Percentiles rank a stretch among this genome's conserved stretches.
phyloP scores from a whole-genome alignment of 2,797 vertebrate genomes.

The Acomys russatus region DNA sequence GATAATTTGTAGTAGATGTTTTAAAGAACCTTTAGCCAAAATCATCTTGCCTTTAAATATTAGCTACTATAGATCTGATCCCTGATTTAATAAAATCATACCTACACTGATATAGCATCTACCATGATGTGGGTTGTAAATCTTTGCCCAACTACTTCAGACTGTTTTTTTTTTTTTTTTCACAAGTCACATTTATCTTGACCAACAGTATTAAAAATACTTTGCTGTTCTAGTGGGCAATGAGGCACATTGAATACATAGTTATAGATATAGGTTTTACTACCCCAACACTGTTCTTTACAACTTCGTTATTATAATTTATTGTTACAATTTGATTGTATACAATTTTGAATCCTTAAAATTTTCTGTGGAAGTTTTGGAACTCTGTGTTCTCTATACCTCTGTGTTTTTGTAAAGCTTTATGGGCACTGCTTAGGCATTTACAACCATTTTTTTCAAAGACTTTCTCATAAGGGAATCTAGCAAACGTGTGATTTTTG shows the following conservation, averaged over 20 bases:
- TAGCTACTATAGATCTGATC: constrained; percentile 25
- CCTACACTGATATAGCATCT: constrained; percentile 61
- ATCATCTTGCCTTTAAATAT: constrained; percentile 71
- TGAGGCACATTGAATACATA: constrained; percentile 78
- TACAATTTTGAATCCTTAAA: constrained; percentile 76
- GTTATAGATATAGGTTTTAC: constrained; percentile 80
- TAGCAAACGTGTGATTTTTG: constrained; percentile 89
- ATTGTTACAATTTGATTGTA: constrained; percentile 81
- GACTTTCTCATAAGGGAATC: constrained; percentile 85
- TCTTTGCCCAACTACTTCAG: constrained; percentile 69
- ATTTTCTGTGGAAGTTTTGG: constrained; percentile 82
- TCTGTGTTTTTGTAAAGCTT: constrained; percentile 78
- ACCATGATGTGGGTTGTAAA: constrained; percentile 76
- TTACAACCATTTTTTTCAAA: constrained; percentile 87
- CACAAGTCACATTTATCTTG: constrained; percentile 40
- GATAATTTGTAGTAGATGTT: constrained; percentile 82
- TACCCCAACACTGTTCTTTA: background rate
- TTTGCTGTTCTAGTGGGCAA: constrained; percentile 70
- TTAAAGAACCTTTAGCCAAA: constrained; percentile 76
- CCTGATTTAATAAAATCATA: constrained; percentile 69
- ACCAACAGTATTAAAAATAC: constrained; percentile 17
- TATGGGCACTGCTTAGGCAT: constrained; percentile 85
- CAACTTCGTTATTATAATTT: background rate
- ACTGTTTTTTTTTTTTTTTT: constrained; percentile 20
- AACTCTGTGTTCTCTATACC: constrained; percentile 69